These are phyloP conservation scores for Eidolon dupreanum DNA, from an alignment of 2,797 vertebrate genomes.

Conservation along the genomic window DNA sequence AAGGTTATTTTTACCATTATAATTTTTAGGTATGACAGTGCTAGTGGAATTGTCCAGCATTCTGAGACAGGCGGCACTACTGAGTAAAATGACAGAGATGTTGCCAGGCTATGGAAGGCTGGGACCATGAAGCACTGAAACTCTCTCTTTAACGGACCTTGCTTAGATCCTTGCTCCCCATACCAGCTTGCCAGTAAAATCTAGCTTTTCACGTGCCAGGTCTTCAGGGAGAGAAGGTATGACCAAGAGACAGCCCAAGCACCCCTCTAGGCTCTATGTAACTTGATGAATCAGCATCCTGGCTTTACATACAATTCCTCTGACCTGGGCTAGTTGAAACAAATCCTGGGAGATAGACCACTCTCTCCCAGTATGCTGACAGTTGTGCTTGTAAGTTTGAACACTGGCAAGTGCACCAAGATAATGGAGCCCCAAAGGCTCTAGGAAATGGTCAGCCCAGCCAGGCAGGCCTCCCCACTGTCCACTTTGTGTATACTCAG, in stretches of 20 bases:
- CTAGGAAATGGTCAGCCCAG: neutral
- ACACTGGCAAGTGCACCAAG: neutral
- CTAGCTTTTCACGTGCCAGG: neutral
- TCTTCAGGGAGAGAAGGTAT: neutral
- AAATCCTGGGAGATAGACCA: neutral
- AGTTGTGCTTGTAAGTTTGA: neutral
- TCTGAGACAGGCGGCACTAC: neutral
- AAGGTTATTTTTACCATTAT: neutral
- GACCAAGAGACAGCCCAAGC: neutral
- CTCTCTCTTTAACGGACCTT: neutral
- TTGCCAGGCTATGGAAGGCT: neutral
- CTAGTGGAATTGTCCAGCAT: neutral
- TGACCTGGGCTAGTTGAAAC: neutral
- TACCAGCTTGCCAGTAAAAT: neutral
- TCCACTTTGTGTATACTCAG: neutral
- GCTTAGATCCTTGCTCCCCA: neutral
- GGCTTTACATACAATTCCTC: neutral
- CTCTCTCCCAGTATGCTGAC: neutral
- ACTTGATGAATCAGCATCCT: neutral
- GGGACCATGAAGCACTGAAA: neutral
- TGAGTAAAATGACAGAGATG: neutral
- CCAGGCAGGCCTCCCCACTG: neutral
- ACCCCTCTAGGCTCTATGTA: neutral
- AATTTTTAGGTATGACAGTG: neutral
- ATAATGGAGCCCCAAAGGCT: neutral